A percentile compares a stretch with the other conserved stretches of the same genome.
Evolutionary conservation across 1,140 invertebrate species (phyloP).

Genomic region (Trissolcus basalis): DNA sequence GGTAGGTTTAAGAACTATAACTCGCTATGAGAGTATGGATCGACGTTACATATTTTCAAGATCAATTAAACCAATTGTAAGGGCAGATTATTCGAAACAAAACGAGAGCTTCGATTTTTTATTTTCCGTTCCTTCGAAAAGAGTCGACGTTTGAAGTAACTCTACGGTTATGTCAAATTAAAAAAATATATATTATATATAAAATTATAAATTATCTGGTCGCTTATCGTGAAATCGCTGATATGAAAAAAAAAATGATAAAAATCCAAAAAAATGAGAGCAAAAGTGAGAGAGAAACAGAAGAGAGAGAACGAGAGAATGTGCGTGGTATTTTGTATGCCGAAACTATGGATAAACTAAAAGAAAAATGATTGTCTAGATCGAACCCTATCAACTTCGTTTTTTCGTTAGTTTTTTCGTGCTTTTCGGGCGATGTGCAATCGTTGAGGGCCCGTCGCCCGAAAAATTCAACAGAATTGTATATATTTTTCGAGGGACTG

Average conservation of each 20-base stretch:
- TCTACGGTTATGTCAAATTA: constrained; percentile 59
- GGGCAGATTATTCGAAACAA: constrained; percentile 34
- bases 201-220: constrained; percentile 51
- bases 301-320: constrained; percentile 17
- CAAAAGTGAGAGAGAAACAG: background rate
- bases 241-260: constrained; percentile 19
- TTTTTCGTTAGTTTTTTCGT: constrained; percentile 42
- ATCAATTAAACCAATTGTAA: constrained; percentile 57
- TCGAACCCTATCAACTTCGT: constrained; percentile 48
- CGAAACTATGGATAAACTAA: constrained; percentile 42
- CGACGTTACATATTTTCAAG: constrained; percentile 60
- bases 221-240: constrained; percentile 52
- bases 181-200: constrained; percentile 48
- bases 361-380: constrained; percentile 50
- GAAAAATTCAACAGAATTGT: constrained; percentile 55
- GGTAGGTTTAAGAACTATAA: constrained; percentile 56
- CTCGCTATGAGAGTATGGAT: constrained; percentile 57
- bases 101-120: constrained; percentile 47
- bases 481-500: constrained; percentile 61
- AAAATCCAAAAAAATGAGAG: constrained; percentile 20
- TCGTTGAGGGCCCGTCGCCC: constrained; percentile 27
- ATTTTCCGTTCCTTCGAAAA: constrained; percentile 30
- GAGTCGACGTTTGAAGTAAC: constrained; percentile 55
- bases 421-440: constrained; percentile 33
- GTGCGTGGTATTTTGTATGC: constrained; percentile 56